Evolutionary conservation across 2,888 invertebrate species (phyloP).

Genomic region (Standfussiana lucernea): DNA sequence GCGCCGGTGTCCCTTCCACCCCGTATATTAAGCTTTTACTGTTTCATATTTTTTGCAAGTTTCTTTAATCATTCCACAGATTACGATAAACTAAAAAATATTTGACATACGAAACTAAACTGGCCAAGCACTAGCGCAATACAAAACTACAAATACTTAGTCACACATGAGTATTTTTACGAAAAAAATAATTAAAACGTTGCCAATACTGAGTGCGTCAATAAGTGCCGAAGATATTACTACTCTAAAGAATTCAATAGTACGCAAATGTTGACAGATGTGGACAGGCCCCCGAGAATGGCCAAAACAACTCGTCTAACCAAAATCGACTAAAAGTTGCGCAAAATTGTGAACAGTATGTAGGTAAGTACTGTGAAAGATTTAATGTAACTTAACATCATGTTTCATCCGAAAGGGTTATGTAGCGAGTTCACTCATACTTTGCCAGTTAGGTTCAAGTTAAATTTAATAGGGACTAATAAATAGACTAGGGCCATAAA

Average conservation of each 20-base stretch:
- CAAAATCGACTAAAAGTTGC: conserved; percentile 32
- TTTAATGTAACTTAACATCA: not conserved
- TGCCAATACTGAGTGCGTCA: conserved; percentile 29
- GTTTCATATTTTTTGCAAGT: not conserved
- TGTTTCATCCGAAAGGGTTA: not conserved
- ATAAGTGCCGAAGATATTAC: not conserved
- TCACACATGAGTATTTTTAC: conserved; percentile 2
- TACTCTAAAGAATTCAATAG: conserved; percentile 34
- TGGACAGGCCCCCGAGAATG: not conserved
- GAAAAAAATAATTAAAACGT: conserved; percentile 9
- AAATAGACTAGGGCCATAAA: not conserved
- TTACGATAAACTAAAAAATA: not conserved
- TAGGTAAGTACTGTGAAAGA: not conserved
- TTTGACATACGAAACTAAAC: not conserved
- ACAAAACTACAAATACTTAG: not conserved
- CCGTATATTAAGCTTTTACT: no score
- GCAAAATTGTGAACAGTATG: conserved; percentile 10
- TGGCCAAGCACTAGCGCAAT: not conserved
- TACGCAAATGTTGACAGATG: conserved; percentile 32
- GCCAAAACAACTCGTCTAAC: conserved; percentile 25
- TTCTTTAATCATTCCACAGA: not conserved
- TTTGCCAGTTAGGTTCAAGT: not conserved
- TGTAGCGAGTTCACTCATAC: not conserved
- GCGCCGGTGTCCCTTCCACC: no score
- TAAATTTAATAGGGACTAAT: no score